phyloP scores from a whole-genome alignment of 1,140 invertebrate species.

The Drosophila ambigua region DNA sequence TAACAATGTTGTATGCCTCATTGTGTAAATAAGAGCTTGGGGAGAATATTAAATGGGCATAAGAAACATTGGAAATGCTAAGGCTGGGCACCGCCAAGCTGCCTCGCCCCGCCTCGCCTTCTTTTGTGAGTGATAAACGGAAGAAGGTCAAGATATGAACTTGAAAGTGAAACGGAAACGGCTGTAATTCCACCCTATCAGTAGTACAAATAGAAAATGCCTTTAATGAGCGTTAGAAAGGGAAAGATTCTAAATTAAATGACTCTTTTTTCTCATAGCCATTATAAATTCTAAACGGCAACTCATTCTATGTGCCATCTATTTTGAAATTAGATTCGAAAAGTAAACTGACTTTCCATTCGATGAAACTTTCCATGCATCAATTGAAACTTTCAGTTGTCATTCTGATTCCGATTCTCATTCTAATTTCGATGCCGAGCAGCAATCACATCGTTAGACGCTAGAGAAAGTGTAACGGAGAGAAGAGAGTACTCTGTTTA shows the following conservation, averaged over 20 bases:
- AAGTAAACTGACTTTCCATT: constrained; percentile 13
- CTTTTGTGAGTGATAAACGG: no score
- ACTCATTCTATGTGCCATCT: not conserved
- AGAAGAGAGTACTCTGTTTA: not conserved
- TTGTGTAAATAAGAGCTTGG: constrained; percentile 15
- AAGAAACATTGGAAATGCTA: not conserved
- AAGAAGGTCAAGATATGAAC: no score
- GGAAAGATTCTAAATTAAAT: no score
- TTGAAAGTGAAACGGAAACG: no score
- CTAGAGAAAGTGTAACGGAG: constrained; percentile 42
- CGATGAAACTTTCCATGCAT: constrained; percentile 29
- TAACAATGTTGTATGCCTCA: constrained; percentile 23
- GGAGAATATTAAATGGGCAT: not conserved
- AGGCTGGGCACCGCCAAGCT: no score
- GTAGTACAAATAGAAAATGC: no score
- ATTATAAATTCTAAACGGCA: not conserved
- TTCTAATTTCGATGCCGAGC: not conserved
- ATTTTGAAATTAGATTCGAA: no score
- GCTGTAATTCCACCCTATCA: no score
- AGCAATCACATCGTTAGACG: not conserved
- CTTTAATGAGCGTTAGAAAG: no score
- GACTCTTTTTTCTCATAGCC: not conserved
- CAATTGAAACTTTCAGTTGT: constrained; percentile 7
- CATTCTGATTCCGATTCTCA: no score
- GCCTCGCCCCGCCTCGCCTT: no score